Base-by-base conservation (phyloP, 2,797 vertebrate genomes). In the Microctenopoma lineatum region DNA sequence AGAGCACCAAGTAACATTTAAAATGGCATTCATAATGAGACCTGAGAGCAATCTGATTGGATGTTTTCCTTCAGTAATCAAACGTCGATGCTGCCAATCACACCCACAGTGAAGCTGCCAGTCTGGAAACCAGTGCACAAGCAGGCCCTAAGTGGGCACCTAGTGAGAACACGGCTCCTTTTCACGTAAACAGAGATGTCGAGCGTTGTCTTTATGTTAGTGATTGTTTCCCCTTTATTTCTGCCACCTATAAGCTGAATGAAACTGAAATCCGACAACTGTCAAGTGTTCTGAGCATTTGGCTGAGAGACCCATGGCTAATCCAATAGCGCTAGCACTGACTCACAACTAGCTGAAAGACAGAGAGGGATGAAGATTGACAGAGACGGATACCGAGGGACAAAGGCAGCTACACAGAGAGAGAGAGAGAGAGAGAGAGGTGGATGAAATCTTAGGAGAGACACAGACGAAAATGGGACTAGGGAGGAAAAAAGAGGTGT, bases 201-300 rank as follows among this genome's bases (percentile, higher is more conserved):
- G 70, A 59, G 52, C 70, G 59, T 59, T 41, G 32, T 65, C 72
- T 86, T 59, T 64, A 53, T 62, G 73, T 56, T 18, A 60, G 63
- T 18, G 3, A 55, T 44, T 62, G 66, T 77, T 52, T 36, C 67
- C 42, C 39, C 21, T 72, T 79, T 83, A 27, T 64, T 82, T 36
- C 58, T 61, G 52, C 66, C 70, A 88, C 76, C 80, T 84, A 71
- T 74, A 69, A 67, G 75, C 46, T 74, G 70, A 80, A 80, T 82
- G 74, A 78, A 73, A 77, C 62, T 62, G 36, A 79, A 84, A 78
- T 84, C 79, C 80, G 73, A 84, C 80, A 87, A 84, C 73, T 75
- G 81, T 66, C 72, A 83, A 89, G 67, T 59, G 83, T 87, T 87
- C 80, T 83, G 70, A 84, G 71, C 80, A 67, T 71, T 86, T 84